Percentiles rank a stretch among this genome's conserved stretches.
Evolutionary conservation across 1,140 invertebrate species (phyloP).

Genomic region (Sarcophaga peregrina): DNA sequence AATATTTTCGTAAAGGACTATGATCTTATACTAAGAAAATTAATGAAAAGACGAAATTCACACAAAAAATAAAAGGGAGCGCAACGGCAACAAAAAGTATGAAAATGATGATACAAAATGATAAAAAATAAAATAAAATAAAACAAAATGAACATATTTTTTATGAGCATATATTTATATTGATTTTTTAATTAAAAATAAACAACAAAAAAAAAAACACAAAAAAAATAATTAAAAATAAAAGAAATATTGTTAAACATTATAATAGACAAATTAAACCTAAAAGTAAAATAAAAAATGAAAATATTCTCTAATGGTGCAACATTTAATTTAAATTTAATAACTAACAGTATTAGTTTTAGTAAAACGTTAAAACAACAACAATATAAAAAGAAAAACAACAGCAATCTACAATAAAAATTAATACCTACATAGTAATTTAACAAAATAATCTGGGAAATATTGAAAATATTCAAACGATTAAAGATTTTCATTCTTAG

Average conservation of each 20-base stretch:
- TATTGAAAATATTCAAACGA: too few relatives aligned
- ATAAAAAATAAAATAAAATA: background rate
- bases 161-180: conserved; percentile 41
- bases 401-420: background rate
- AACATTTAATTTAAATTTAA: conserved; percentile 20
- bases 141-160: conserved; percentile 32
- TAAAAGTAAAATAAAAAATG: background rate
- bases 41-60: background rate
- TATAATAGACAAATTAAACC: conserved; percentile 22
- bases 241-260: conserved; percentile 36
- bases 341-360: background rate
- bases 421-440: background rate
- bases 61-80: background rate
- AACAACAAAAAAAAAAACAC: conserved; percentile 22
- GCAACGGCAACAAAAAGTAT: background rate
- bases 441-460: background rate
- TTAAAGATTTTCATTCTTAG: too few relatives aligned
- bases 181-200: conserved; percentile 34
- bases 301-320: conserved; percentile 31
- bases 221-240: conserved; percentile 36
- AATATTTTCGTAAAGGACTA: background rate
- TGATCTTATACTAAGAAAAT: background rate
- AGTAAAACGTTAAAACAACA: background rate
- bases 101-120: conserved; percentile 15
- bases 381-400: conserved; percentile 7